Base-by-base conservation (phyloP, 2,888 invertebrate species). In the Cryptus armator region DNA sequence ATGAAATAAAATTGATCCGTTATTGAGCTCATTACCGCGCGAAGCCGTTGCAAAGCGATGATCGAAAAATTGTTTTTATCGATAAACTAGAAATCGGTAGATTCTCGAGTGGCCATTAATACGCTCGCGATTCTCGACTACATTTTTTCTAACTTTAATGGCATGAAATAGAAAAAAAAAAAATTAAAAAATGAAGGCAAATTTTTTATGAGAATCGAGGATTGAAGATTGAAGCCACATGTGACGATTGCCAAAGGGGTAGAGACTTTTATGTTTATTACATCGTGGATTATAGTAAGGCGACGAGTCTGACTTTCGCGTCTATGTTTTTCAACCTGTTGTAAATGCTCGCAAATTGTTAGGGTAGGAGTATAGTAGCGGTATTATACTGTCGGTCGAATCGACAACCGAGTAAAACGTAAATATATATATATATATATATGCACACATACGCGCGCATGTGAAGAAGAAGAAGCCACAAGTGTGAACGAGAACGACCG, bases 401-500 rank as follows among this genome's bases (percentile, higher is more conserved):
- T 62, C 59, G 59, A 32, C 59, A 32, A 29, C 5, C n/a, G 29
- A 14, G 14, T 71, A 43, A 56, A n/a, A 62, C 37, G 46, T 48
- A 62, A 29, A 29, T 48, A 67, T 68, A 43, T 66, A 66, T 48
- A 67, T 68, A 43, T 66, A 66, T 77, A 48, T 67, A 67, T 51
- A 81, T 76, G 64, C 70, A 53, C 24, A 24, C 51, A 29, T 43
- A 16, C 44, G 62, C 56, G 46, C 62, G 56, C 46, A 70, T 19
- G 70, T 19, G 32, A 62, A 79, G 16, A 48, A 59, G 70, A 79
- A 79, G 78, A 79, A 71, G 70, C 78, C 83, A 66, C 72, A 44
- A 74, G 78, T 78, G 74, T 79, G 78, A 79, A 79, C 78, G 78
- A 71, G 74, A 83, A 83, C 72, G 67, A 72, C 66, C 72, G 72